Evolutionary conservation across 1,140 invertebrate genomes (phyloP), one percentile per base, ranked within the genome.

Genomic region (Drosophila melanica): DNA sequence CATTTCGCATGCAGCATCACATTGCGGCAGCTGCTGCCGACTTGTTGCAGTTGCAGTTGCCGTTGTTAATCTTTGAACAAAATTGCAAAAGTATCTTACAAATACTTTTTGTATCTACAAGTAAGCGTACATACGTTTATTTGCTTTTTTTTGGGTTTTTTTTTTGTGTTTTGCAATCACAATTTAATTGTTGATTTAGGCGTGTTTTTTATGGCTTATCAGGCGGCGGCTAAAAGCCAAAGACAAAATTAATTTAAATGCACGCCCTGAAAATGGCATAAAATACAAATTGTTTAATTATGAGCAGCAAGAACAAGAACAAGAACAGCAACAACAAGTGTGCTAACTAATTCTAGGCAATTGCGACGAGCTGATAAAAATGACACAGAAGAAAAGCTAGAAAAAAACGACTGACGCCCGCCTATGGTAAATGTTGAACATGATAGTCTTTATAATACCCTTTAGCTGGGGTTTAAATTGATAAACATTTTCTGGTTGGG

Each of bases 201-300:
- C 82, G 77, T 85, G 82, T 86, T 81, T 86, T 86, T 86, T 73
- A 73, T 68, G 75, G 77, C 79, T 87, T 87, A 87, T 87, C 84
- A 72, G 81, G 37, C 48, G 54, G 62, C 82, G 82, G 82, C 79
- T 69, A 74, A 77, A 73, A 50, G 50, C 67, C 75, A 86, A 86
- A 85, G 54, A 71, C 66, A 7, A 89, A 86, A 87, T 87, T 89
- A 82, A 87, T 74, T 89, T 87, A 89, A 87, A 89, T 82, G 84
- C 79, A 84, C 71, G 45, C 73, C 73, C 73, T 71, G 47, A 65
- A 65, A 75, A 75, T 63, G 54, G 59, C 79, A 84, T 82, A 79
- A 87, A 81, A 81, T 73, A 82, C 68, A 87, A 90, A 87, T 84
- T 87, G 84, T 84, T 89, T 87, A 87, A 89, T 87, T 87, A 87